Conservation (phyloP, 2,888 invertebrate species). For the Mythimna loreyi region DNA sequence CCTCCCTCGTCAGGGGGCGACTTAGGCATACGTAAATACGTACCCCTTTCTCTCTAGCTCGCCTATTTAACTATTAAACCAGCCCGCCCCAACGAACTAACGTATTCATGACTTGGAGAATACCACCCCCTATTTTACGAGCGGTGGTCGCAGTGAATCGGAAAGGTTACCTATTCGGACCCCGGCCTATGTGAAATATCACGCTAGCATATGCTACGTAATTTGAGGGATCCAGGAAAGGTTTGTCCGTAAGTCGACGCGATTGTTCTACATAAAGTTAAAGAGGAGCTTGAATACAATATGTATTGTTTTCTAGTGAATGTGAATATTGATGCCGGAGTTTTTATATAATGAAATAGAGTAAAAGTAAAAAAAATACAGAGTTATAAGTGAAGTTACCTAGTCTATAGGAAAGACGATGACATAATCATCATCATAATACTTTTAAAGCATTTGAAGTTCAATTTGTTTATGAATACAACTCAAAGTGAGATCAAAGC, state of each 20-base stretch:
- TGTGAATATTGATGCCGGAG: not conserved
- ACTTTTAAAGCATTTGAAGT: slow-evolving; percentile 25
- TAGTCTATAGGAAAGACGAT: not conserved
- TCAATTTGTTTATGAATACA: slow-evolving; percentile 33
- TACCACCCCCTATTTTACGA: slow-evolving; percentile 86
- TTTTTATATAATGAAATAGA: not conserved
- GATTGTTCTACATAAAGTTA: slow-evolving; percentile 47
- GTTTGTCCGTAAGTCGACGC: slow-evolving; percentile 55
- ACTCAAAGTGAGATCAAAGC: slow-evolving; percentile 39
- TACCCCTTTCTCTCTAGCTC: slow-evolving; percentile 75
- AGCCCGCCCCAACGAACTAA: slow-evolving; percentile 81
- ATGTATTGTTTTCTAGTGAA: slow-evolving; percentile 21
- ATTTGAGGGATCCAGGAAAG: slow-evolving; percentile 76
- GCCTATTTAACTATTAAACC: slow-evolving; percentile 88
- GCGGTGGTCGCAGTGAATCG: slow-evolving; percentile 84
- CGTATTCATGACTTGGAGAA: slow-evolving; percentile 89
- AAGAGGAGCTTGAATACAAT: slow-evolving; percentile 36
- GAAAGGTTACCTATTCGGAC: slow-evolving; percentile 84
- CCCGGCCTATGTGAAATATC: slow-evolving; percentile 81
- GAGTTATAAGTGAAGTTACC: not conserved
- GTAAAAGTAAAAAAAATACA: no score
- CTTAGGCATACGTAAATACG: slow-evolving; percentile 65
- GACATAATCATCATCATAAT: not conserved
- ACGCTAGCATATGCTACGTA: slow-evolving; percentile 78
- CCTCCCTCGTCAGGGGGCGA: slow-evolving; percentile 61